Base-by-base conservation (phyloP, 2,113 vertebrate genomes). In the Lucifuga dentata region DNA sequence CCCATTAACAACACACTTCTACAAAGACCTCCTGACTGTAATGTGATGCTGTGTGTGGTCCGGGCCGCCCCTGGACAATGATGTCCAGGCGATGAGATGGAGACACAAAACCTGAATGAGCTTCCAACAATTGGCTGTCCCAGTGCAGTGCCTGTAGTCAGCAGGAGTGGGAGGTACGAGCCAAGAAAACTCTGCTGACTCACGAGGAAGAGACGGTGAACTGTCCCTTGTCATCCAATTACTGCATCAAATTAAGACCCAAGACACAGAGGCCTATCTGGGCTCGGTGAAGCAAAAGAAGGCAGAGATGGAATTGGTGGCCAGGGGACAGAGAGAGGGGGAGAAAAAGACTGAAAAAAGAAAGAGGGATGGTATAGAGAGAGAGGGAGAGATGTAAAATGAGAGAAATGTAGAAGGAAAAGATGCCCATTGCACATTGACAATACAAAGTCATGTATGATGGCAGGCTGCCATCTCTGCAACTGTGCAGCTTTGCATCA, bases 41-140 rank as follows among this genome's bases (percentile, higher is more conserved):
- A 71, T 80, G 73, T 52, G 65, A 55, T 69, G 50, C 73, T 84
- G 85, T 87, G 88, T 87, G 90, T 89, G 90, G 90, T 88, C 88
- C 29, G 20, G 50, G 53, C 80, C 39, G 68, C 71, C 71, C 50
- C 60, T 72, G 71, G 63, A 84, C 84, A 55, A 61, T 72, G 76
- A 81, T n/a, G 39, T 68, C 65, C 63, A 55, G 72, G 69, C 77
- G 86, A 89, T 86, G 84, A 87, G 86, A 78, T 56, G 71, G 80
- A 80, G 68, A 78, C 57, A 84, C 77, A 87, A 83, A 86, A 78
- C 50, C 53, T 84, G 83, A 91, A 89, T 87, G 81, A 67, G 78
- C 45, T 52, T 59, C n/a, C 16, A 65, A 88, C 88, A 88, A 88
- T 86, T 69, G 75, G 65, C 68, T 8, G 38, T 86, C 53, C 76